Evolutionary conservation across 2,113 vertebrate species (phyloP), one percentile per base, ranked within the genome.

Genomic region (Nesogale talazaci): DNA sequence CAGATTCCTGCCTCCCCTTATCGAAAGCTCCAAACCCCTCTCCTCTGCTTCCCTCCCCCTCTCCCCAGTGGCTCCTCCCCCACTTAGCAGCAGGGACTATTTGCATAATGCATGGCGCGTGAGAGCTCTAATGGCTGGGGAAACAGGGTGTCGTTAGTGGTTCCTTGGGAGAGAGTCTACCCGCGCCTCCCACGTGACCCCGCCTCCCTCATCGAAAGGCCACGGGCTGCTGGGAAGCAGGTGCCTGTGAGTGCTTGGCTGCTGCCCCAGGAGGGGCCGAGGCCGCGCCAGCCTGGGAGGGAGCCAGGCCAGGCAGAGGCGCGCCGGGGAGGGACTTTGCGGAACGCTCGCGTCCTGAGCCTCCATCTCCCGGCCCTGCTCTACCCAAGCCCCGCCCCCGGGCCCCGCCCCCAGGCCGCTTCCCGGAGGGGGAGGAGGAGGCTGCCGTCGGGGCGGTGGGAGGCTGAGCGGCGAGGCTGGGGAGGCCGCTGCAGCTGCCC

Each of bases 11-110:
- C 72, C 56, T 70, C 63, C 27, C 27, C 0, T 52, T 19, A 69
- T 52, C 14, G 38, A 82, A 94, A 78, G 29, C 93, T 91, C 63
- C 42, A 81, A 79, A 93, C 92, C 6, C 57, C 57, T 59, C 57
- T 59, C 61, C 61, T 8, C 86, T 92, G 12, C 5, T 78, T 31
- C 20, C 83, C 57, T 63, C 0, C 6, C 1, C 1, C 91, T 91
- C 88, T 65, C 56, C 89, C 69, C 56, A 94, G 83, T 25, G 79
- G 90, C 57, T 94, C 78, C 91, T 80, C 42, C 29, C 83, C 91
- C 94, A 96, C 92, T 97, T 94, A 96, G 95, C 95, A 90, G 92
- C 70, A 0, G 97, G 95, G 95, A 94, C 88, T 86, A 96, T 97
- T 97, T 97, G 94, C 97, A 95, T 97, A 96, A 97, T 94, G 95